Evolutionary conservation across 1,140 invertebrate genomes (phyloP).

Genomic region (Drosophila insularis): DNA sequence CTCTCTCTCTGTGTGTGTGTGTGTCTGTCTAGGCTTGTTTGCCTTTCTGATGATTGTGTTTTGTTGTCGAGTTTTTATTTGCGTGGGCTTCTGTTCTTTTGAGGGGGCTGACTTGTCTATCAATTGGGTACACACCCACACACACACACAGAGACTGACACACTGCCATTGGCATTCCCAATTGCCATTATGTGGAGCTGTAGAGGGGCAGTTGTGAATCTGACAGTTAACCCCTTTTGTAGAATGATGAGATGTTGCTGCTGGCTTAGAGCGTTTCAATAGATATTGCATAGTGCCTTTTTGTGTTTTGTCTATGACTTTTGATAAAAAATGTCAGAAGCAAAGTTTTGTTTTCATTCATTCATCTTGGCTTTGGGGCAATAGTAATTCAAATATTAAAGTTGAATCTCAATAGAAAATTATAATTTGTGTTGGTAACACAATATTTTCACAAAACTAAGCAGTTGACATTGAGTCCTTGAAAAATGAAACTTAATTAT

Average conservation of each 20-base stretch:
- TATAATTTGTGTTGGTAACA: no score
- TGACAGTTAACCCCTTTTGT: slow-evolving; percentile 41
- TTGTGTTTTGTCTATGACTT: slow-evolving; percentile 1
- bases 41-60: slow-evolving; percentile 39
- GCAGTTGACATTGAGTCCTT: no score
- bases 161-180: slow-evolving; percentile 30
- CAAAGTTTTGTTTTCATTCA: neutral
- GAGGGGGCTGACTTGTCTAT: neutral
- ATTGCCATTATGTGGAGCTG: neutral
- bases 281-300: slow-evolving; percentile 5
- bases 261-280: slow-evolving; percentile 3
- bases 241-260: slow-evolving; percentile 24
- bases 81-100: slow-evolving; percentile 14
- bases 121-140: slow-evolving; percentile 12
- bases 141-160: neutral
- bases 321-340: neutral
- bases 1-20: slow-evolving; percentile 12
- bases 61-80: slow-evolving; percentile 31
- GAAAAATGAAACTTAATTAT: no score
- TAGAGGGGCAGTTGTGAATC: slow-evolving; percentile 18
- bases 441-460: no score
- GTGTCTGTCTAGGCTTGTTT: slow-evolving; percentile 36
- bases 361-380: no score
- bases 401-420: no score
- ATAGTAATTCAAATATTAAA: no score